A percentile compares a stretch with the other conserved stretches of the same genome.
Evolutionary conservation across 2,113 vertebrate species (phyloP).

Genomic region (Aptenodytes patagonicus): DNA sequence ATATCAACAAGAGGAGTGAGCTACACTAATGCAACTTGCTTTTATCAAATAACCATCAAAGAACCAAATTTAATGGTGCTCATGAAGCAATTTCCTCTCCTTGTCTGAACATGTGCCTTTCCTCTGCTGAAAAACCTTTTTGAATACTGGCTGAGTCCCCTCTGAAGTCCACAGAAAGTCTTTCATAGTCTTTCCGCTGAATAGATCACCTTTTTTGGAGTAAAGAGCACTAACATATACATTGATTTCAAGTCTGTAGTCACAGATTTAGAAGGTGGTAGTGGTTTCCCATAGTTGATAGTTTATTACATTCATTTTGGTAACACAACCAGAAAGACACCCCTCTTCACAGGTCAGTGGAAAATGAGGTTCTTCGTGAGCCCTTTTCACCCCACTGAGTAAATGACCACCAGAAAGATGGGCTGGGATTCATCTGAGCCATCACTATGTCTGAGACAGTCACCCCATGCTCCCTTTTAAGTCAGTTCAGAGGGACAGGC

Average conservation of each 20-base stretch:
- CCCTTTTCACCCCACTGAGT: neutral
- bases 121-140: neutral
- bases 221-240: neutral
- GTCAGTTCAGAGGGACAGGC: neutral
- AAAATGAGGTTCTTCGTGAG: neutral
- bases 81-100: neutral
- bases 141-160: neutral
- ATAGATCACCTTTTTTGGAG: neutral
- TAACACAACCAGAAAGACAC: neutral
- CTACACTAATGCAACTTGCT: neutral
- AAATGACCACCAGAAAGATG: neutral
- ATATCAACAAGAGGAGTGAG: neutral
- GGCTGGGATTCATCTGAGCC: neutral
- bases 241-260: neutral
- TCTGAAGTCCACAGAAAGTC: neutral
- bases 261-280: neutral
- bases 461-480: neutral
- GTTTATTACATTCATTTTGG: neutral
- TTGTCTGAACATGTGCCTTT: neutral
- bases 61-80: neutral
- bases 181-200: neutral
- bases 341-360: neutral
- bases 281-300: neutral
- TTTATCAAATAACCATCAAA: neutral
- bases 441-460: neutral